Conservation (phyloP, 2,113 vertebrate genomes). For the Phaethornis superciliosus region DNA sequence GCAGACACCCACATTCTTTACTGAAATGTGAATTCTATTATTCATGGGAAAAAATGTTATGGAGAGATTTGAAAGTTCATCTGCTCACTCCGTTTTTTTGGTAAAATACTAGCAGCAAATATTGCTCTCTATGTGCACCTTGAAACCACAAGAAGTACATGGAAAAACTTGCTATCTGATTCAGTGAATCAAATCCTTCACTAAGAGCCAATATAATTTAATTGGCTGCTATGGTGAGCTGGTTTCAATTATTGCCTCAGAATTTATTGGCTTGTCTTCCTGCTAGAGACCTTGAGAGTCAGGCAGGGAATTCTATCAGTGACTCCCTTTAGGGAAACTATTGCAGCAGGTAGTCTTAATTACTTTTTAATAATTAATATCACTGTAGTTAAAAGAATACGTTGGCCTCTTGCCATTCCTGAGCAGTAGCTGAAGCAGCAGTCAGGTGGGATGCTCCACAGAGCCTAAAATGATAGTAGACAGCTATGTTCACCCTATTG, state of each 20-base stretch:
- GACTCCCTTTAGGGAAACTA: neutral
- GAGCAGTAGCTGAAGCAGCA: neutral
- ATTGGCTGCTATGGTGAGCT: constrained; percentile 22
- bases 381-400: neutral
- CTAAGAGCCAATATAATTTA: constrained; percentile 24
- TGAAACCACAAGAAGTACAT: neutral
- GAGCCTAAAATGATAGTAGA: neutral
- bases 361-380: neutral
- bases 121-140: neutral
- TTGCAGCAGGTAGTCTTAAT: neutral
- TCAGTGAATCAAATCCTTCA: neutral
- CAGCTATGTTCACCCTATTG: neutral
- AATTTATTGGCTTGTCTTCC: constrained; percentile 25
- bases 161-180: neutral
- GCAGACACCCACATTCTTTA: neutral
- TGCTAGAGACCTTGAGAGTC: neutral
- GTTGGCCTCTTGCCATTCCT: neutral
- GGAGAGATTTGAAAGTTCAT: neutral
- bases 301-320: neutral
- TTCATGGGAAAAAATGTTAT: neutral
- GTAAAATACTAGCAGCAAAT: neutral
- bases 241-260: constrained; percentile 38
- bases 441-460: neutral
- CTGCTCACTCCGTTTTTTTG: neutral
- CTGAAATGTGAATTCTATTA: neutral